Conservation (phyloP, 2,113 vertebrate genomes). For the Ctenodactylus gundi region DNA sequence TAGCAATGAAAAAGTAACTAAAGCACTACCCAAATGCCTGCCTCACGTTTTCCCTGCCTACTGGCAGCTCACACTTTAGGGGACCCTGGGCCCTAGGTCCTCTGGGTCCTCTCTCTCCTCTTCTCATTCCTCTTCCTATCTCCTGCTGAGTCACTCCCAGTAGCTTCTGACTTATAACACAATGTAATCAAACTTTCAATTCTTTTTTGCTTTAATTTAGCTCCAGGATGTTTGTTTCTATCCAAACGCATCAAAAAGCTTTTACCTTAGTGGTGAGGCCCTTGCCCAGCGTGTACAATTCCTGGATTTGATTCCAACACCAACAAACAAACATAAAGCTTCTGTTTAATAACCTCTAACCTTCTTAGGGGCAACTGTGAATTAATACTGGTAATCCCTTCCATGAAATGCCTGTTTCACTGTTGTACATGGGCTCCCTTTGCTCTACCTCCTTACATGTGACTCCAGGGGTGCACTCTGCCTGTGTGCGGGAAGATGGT, state of each 20-base stretch:
- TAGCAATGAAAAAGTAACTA: too few relatives aligned
- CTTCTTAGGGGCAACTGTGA: background rate
- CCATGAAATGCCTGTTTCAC: background rate
- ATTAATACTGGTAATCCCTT: background rate
- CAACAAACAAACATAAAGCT: background rate
- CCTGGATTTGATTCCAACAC: too few relatives aligned
- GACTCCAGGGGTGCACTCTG: background rate
- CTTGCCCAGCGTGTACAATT: too few relatives aligned
- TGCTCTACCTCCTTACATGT: background rate
- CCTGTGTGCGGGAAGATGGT: background rate
- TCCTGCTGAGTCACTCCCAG: background rate
- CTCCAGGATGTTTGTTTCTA: background rate
- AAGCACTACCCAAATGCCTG: too few relatives aligned
- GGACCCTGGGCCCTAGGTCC: fast-evolving
- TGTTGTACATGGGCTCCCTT: too few relatives aligned
- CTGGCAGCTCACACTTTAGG: background rate
- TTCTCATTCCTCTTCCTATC: background rate
- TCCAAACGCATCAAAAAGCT: background rate
- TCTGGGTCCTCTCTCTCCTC: background rate
- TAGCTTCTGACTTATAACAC: background rate
- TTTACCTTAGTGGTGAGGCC: background rate
- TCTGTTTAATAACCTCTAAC: background rate
- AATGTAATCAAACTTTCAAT: background rate
- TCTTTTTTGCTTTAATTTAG: background rate
- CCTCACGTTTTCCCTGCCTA: background rate